These are phyloP conservation scores for Diachrysia chrysitis DNA, from an alignment of 2,888 invertebrate genomes.

Conservation along the genomic window DNA sequence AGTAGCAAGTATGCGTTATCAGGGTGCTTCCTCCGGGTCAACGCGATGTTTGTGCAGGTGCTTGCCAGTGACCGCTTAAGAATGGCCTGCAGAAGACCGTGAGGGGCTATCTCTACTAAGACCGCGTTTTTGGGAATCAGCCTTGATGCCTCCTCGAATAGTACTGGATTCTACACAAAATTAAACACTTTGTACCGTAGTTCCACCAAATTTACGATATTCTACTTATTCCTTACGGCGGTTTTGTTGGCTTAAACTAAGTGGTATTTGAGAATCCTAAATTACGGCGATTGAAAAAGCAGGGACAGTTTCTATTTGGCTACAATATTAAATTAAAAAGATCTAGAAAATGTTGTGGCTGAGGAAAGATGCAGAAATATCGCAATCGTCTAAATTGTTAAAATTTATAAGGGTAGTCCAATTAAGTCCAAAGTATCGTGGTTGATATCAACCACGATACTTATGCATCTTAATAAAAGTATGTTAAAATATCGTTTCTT, in stretches of 20 bases:
- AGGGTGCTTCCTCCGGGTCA: conserved; percentile 91
- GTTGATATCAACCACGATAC: too few relatives aligned
- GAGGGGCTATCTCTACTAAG: conserved; percentile 95
- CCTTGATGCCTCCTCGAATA: conserved; percentile 93
- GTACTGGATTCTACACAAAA: conserved; percentile 73
- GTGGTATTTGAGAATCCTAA: too few relatives aligned
- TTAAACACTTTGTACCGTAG: neutral
- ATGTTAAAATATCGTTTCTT: conserved; percentile 51
- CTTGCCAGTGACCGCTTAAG: conserved; percentile 91
- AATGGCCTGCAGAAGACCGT: conserved; percentile 92
- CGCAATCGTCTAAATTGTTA: too few relatives aligned
- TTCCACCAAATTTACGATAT: neutral
- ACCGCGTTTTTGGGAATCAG: conserved; percentile 94
- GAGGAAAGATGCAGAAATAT: too few relatives aligned
- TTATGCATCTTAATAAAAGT: too few relatives aligned
- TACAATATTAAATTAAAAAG: too few relatives aligned
- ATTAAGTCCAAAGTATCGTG: too few relatives aligned
- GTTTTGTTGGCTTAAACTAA: too few relatives aligned
- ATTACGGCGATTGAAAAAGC: too few relatives aligned
- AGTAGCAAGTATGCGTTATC: conserved; percentile 89
- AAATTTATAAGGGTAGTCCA: too few relatives aligned
- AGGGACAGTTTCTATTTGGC: neutral
- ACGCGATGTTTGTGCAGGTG: conserved; percentile 91
- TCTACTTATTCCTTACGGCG: too few relatives aligned
- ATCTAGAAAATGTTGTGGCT: too few relatives aligned